Base-by-base conservation (phyloP, 2,113 vertebrate species). In the Erinaceus europaeus region DNA sequence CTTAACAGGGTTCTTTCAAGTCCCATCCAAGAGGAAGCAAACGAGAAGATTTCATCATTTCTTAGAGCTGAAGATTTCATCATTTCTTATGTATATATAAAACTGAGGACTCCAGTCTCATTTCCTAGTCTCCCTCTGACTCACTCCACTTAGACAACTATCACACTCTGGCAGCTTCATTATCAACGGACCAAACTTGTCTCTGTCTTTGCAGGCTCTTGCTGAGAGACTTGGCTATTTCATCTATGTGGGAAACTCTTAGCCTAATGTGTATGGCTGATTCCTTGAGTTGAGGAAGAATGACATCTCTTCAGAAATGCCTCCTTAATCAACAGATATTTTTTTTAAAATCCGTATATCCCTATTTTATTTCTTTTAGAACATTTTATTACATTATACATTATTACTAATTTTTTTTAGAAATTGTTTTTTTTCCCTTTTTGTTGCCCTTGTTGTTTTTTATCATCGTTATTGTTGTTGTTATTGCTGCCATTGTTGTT, bases 351-450 rank as follows among this genome's bases (percentile, higher is more conserved):
- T 52, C 36, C 20, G 40, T 61, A 50, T 1, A 44, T 72, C 48
- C 29, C 55, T 53, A 73, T 71, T 73, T 85, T 74, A 36, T 84
- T 81, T 89, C 84, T 50, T 77, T 84, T 10, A 64, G 50, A 89
- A 76, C 32, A 44, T 12, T 42, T 64, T 64, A 57, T 52, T 40
- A 48, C 21, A 25, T 25, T 25, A 55, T 55, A 25, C 53, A 25
- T 25, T 55, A 55, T 55, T 55, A 12, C 48, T 50, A 18, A 50
- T 50, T 50, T n/a, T n/a, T n/a, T n/a, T n/a, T n/a, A n/a, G n/a
- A n/a, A n/a, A n/a, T n/a, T n/a, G n/a, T n/a, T n/a, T n/a, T n/a
- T n/a, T n/a, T n/a, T n/a, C n/a, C n/a, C n/a, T n/a, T n/a, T n/a
- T n/a, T n/a, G n/a, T n/a, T n/a, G n/a, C n/a, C n/a, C n/a, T n/a